phyloP scores from a whole-genome alignment of 2,113 vertebrate genomes.

The Nannospalax galili region DNA sequence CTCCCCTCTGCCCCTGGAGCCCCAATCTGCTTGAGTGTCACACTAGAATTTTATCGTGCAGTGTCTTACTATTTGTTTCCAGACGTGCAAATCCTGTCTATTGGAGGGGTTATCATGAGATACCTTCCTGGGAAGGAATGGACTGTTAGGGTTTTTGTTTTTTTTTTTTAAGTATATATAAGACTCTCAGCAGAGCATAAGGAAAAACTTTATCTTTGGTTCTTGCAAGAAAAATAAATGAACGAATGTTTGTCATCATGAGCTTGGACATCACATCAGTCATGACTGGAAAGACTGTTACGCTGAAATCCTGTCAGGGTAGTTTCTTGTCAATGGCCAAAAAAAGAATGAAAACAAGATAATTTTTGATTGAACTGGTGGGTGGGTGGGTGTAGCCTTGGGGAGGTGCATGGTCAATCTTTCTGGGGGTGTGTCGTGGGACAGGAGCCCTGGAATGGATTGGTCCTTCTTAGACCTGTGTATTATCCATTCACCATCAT shows the following conservation, averaged over 20 bases:
- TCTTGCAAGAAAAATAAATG: slow-evolving; percentile 73
- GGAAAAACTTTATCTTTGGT: slow-evolving; percentile 76
- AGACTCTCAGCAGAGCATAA: slow-evolving; percentile 70
- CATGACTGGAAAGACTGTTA: slow-evolving; percentile 71
- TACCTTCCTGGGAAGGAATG: slow-evolving; percentile 80
- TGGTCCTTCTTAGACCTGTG: slow-evolving; percentile 66
- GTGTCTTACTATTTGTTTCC: slow-evolving; percentile 77
- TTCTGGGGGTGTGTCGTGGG: background rate
- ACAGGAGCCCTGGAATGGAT: background rate
- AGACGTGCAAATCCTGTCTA: slow-evolving; percentile 63
- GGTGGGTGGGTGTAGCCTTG: background rate
- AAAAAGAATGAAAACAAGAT: slow-evolving; percentile 48
- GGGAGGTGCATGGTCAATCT: background rate
- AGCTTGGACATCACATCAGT: slow-evolving; percentile 41
- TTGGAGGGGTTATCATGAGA: slow-evolving; percentile 62
- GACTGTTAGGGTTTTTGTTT: slow-evolving; percentile 67
- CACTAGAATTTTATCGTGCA: slow-evolving; percentile 72
- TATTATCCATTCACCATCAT: slow-evolving; percentile 84
- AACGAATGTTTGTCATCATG: slow-evolving; percentile 54
- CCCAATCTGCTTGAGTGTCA: slow-evolving; percentile 37
- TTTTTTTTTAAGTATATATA: slow-evolving; percentile 66
- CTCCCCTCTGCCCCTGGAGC: background rate
- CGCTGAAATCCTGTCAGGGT: slow-evolving; percentile 42
- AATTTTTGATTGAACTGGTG: slow-evolving; percentile 45
- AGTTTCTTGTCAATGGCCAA: slow-evolving; percentile 63